These are phyloP conservation scores for Hycleus phaleratus DNA, from an alignment of 1,140 invertebrate genomes.

Conservation along the genomic window DNA sequence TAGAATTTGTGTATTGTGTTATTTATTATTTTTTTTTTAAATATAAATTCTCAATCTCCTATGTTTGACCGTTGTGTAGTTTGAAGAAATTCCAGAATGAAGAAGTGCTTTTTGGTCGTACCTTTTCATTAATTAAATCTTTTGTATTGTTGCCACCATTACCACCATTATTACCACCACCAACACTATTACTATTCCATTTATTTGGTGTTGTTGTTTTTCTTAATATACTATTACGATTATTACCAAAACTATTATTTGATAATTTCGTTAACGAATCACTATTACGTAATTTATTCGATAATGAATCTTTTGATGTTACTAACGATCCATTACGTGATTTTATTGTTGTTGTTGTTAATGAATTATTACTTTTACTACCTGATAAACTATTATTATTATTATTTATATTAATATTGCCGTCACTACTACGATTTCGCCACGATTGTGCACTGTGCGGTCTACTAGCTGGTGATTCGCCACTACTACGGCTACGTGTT, in stretches of 20 bases:
- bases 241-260: constrained; percentile 20
- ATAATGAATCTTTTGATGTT: constrained; percentile 51
- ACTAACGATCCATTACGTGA: constrained; percentile 42
- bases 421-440: constrained; percentile 36
- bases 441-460: constrained; percentile 45
- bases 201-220: constrained; percentile 4
- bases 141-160: constrained; percentile 5
- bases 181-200: not conserved
- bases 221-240: constrained; percentile 3
- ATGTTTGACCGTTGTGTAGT: constrained; percentile 44
- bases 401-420: constrained; percentile 10
- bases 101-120: constrained; percentile 55
- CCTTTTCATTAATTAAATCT: constrained; percentile 44
- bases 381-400: constrained; percentile 24
- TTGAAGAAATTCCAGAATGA: constrained; percentile 61
- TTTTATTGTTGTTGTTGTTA: constrained; percentile 34
- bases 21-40: not conserved
- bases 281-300: constrained; percentile 46
- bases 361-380: constrained; percentile 11
- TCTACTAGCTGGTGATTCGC: constrained; percentile 41
- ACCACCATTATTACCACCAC: not conserved
- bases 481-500: constrained; percentile 43
- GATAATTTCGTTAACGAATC: constrained; percentile 40
- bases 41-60: constrained; percentile 14
- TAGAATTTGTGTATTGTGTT: not conserved